These are phyloP conservation scores for Mythimna vitellina DNA, from an alignment of 2,888 invertebrate species.

Conservation along the genomic window DNA sequence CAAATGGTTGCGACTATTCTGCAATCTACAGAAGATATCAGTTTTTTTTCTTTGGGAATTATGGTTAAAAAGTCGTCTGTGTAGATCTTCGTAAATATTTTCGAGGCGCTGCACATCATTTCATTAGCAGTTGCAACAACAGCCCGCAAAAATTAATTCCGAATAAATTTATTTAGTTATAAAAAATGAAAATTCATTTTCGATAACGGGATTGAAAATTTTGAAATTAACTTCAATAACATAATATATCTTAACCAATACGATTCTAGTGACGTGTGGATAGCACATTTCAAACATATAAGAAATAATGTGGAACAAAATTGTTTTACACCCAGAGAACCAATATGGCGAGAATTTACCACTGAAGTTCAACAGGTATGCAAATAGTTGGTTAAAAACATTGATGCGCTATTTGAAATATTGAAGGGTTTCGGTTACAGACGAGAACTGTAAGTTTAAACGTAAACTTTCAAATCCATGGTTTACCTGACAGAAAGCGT, in stretches of 20 bases:
- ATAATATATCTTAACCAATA: constrained; percentile 51
- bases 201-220: background rate
- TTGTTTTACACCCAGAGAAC: constrained; percentile 67
- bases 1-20: too few species aligned
- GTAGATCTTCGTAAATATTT: too few species aligned
- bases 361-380: constrained; percentile 80
- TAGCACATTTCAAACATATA: constrained; percentile 65
- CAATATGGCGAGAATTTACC: constrained; percentile 61
- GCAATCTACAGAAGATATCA: too few species aligned
- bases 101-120: too few species aligned
- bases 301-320: constrained; percentile 71
- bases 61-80: too few species aligned
- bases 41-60: too few species aligned
- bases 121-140: too few species aligned
- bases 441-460: constrained; percentile 77
- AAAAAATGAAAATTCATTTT: background rate
- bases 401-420: constrained; percentile 78
- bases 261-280: constrained; percentile 58
- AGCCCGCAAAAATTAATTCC: background rate
- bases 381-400: constrained; percentile 75
- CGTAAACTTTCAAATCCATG: constrained; percentile 87
- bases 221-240: constrained; percentile 39
- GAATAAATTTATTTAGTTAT: background rate
- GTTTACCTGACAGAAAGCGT: constrained; percentile 85
- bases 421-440: constrained; percentile 78